A percentile compares a stretch with the other conserved stretches of the same genome.
These are phyloP conservation scores for Leuciscus waleckii DNA, from an alignment of 2,797 vertebrate species.

Conservation along the genomic window DNA sequence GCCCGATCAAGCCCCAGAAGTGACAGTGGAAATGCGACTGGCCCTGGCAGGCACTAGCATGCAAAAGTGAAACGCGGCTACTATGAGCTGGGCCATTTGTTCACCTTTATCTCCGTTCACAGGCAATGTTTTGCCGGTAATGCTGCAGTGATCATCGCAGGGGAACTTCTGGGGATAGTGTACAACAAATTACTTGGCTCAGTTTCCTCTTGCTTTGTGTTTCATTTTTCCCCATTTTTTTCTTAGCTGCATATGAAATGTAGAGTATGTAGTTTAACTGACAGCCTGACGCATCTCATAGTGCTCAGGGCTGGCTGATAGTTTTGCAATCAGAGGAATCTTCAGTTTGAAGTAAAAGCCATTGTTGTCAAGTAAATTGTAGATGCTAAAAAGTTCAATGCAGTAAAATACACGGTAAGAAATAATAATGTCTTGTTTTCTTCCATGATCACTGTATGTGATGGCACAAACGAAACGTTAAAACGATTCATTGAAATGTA, in stretches of 20 bases:
- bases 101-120: conserved; percentile 22
- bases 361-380: neutral
- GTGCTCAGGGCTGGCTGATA: neutral
- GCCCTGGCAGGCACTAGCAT: too few species aligned
- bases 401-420: neutral
- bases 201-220: neutral
- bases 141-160: neutral
- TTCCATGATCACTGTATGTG: neutral
- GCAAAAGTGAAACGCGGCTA: too few species aligned
- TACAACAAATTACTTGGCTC: neutral
- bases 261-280: neutral
- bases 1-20: too few species aligned
- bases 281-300: neutral
- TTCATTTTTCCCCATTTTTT: neutral
- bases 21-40: too few species aligned
- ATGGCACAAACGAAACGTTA: neutral
- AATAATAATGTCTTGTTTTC: neutral
- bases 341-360: neutral
- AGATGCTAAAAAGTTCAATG: neutral
- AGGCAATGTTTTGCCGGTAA: conserved; percentile 2
- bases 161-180: conserved; percentile 3
- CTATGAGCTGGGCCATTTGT: conserved; percentile 5
- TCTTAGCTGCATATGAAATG: neutral
- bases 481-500: neutral
- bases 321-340: neutral